A percentile compares a stretch with the other conserved stretches of the same genome.
phyloP scores from a whole-genome alignment of 1,140 invertebrate genomes.

The Hyphantria cunea region DNA sequence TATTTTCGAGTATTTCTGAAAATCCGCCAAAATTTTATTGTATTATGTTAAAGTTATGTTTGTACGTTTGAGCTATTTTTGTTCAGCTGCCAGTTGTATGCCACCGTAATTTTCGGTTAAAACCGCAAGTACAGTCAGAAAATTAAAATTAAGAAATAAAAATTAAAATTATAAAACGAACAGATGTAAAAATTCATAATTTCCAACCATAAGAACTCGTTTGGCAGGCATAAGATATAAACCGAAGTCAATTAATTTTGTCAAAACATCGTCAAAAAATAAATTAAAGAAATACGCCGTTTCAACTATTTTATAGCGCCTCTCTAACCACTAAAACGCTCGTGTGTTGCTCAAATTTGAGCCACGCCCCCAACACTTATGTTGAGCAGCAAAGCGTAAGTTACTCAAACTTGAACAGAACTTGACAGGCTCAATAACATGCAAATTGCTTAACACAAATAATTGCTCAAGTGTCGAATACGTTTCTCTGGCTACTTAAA shows the following conservation, averaged over 20 bases:
- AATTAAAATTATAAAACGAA: slow-evolving; percentile 13
- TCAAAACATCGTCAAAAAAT: slow-evolving; percentile 5
- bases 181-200: slow-evolving; percentile 20
- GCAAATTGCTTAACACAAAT: slow-evolving; percentile 13
- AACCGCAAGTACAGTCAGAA: slow-evolving; percentile 9
- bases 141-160: slow-evolving; percentile 26
- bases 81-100: slow-evolving; percentile 9
- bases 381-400: not conserved
- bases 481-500: not conserved
- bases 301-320: slow-evolving; percentile 22
- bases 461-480: slow-evolving; percentile 19
- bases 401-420: not conserved
- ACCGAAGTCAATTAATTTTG: slow-evolving; percentile 4
- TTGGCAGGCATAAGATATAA: slow-evolving; percentile 31
- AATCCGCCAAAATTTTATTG: no score
- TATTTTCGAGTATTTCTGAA: no score
- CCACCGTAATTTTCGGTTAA: slow-evolving; percentile 6
- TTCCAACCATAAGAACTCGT: slow-evolving; percentile 31
- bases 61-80: no score
- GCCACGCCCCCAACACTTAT: not conserved
- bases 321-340: slow-evolving; percentile 27
- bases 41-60: no score
- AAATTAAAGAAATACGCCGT: slow-evolving; percentile 20
- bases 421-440: not conserved
- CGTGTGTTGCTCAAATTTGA: slow-evolving; percentile 1